Conservation (phyloP, 2,113 vertebrate genomes). For the Colinus virginianus region DNA sequence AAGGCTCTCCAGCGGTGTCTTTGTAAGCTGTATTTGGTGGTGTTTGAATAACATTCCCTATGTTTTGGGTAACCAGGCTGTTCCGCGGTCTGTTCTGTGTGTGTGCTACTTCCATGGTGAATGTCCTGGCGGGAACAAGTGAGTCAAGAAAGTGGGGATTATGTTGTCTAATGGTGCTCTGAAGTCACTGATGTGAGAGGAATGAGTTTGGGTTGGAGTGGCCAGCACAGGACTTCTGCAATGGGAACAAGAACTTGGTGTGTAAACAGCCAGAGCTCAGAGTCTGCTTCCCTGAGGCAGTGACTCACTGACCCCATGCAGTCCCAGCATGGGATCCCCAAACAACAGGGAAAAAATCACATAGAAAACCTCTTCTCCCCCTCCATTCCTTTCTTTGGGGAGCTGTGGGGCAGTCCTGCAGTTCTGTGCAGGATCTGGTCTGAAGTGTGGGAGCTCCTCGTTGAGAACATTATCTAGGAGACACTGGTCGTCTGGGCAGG, state of each 20-base stretch:
- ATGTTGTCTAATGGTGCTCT: not conserved
- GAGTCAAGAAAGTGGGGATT: not conserved
- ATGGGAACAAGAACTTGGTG: not conserved
- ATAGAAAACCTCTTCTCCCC: not conserved
- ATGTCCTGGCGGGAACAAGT: not conserved
- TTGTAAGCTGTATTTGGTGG: not conserved
- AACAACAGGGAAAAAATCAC: not conserved
- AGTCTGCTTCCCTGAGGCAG: not conserved
- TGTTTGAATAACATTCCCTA: not conserved
- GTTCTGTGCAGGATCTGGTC: not conserved
- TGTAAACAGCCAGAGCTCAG: rapidly evolving
- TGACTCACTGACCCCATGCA: not conserved
- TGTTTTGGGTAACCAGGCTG: not conserved
- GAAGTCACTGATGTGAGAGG: not conserved
- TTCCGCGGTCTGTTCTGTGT: not conserved
- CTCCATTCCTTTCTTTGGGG: not conserved
- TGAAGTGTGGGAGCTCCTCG: not conserved
- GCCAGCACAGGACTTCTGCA: not conserved
- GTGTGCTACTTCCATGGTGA: rapidly evolving
- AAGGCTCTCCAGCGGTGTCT: rapidly evolving
- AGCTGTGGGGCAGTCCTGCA: too few species aligned
- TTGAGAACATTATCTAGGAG: not conserved
- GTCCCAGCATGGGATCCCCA: not conserved
- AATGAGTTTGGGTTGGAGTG: not conserved
- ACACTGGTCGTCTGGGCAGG: not conserved